A percentile compares a stretch with the other conserved stretches of the same genome.
phyloP scores from a whole-genome alignment of 2,113 vertebrate species.

The Pangasianodon gigas region DNA sequence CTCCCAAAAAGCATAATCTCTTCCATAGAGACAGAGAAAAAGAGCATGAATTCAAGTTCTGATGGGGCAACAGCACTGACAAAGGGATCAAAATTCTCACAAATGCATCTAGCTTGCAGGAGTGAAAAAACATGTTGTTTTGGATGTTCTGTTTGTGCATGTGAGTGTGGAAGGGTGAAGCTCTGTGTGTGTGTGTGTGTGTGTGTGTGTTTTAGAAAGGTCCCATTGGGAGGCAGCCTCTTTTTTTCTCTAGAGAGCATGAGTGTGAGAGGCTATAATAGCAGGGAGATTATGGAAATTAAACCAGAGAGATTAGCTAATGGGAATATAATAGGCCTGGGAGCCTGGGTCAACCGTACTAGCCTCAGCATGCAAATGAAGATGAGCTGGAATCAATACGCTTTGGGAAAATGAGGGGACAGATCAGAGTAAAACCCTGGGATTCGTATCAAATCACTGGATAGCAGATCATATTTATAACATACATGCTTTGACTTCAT shows the following conservation, averaged over 20 bases:
- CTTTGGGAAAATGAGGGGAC: conserved; percentile 38
- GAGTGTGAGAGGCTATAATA: conserved; percentile 69
- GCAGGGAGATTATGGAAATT: conserved; percentile 76
- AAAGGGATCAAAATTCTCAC: not conserved
- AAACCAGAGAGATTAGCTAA: conserved; percentile 78
- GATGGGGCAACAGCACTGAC: not conserved
- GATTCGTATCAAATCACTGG: not conserved
- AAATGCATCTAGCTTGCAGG: not conserved
- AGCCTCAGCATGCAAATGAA: conserved; percentile 68
- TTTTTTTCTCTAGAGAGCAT: conserved; percentile 53
- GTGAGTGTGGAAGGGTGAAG: not conserved
- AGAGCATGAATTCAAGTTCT: not conserved
- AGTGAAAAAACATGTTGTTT: conserved; percentile 1
- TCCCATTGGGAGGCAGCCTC: conserved; percentile 35
- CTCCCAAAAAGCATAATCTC: conserved; percentile 25
- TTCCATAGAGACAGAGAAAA: not conserved
- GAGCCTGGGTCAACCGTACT: conserved; percentile 60
- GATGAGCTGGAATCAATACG: conserved; percentile 53
- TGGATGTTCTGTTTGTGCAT: not conserved
- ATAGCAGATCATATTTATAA: not conserved
- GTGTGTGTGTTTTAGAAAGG: conserved; percentile 30
- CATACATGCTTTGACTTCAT: not conserved
- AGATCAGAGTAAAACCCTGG: not conserved
- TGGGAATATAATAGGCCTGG: conserved; percentile 74
- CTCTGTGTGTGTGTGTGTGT: conserved; percentile 17